Base-by-base conservation (phyloP, 2,797 vertebrate species). In the Artibeus jamaicensis region DNA sequence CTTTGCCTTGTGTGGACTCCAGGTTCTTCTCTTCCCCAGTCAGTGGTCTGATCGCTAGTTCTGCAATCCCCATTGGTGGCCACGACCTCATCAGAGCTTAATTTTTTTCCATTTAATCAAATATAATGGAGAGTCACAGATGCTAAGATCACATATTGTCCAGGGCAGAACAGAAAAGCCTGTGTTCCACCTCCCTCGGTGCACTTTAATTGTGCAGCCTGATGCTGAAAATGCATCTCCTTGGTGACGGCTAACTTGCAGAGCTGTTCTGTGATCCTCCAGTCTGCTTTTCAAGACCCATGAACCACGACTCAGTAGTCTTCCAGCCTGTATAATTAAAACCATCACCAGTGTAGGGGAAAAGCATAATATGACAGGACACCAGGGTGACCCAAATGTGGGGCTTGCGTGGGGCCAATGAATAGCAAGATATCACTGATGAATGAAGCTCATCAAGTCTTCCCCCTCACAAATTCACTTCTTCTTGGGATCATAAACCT, bases 41-140 rank as follows among this genome's bases (percentile, higher is more conserved):
- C 82, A 34, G 3, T n/a, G 29, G 26, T 6, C 16, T 7, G 10
- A 8, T 78, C 26, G 42, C 57, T 70, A 19, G 87, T 48, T 2
- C 34, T 79, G 46, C 4, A 59, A 26, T 93, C 68, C 50, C 16
- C 67, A 18, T 39, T 15, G 70, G 29, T 50, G 78, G n/a, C 18
- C n/a, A 22, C 24, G 39, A 32, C 71, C 87, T 95, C 78, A 46
- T 50, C 62, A 83, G 74, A 6, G 2, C 2, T 50, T 57, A 24
- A 12, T 68, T 32, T 29, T 48, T 29, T 29, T 46, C 29, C 53
- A 32, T 88, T 86, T 93, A 86, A 93, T 93, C 15, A 12, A 82
- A 34, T 42, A 2, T 76, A 88, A 94, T 67, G 78, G 93, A 86
- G 93, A 97, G 92, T 86, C 85, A 84, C 71, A 92, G 37, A 77